Conservation (phyloP, 2,797 vertebrate species). For the Pseudocheirus occidentalis region DNA sequence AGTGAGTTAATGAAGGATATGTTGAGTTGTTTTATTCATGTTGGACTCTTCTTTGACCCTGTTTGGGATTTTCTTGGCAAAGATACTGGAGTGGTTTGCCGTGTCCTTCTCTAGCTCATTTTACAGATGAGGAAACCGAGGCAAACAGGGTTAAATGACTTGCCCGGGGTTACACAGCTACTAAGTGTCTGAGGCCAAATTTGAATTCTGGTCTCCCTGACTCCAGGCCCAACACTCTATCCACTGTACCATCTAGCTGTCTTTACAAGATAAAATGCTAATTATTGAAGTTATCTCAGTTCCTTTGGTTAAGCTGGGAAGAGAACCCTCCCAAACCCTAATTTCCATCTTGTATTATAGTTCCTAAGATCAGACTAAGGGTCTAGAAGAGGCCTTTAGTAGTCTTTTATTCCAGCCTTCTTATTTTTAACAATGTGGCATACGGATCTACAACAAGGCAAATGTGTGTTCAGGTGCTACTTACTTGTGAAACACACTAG, state of each 20-base stretch:
- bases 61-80: not conserved
- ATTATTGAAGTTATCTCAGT: not conserved
- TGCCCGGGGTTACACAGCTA: not conserved
- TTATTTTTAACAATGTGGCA: no score
- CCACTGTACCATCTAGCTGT: not conserved
- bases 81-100: not conserved
- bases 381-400: no score
- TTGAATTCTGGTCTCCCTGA: not conserved
- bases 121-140: not conserved
- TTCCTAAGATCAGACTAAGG: no score
- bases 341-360: no score
- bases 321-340: no score
- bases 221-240: not conserved
- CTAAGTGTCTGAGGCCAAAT: not conserved
- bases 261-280: accelerated
- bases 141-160: not conserved
- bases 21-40: not conserved
- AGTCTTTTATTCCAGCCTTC: no score
- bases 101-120: not conserved
- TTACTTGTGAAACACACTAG: no score
- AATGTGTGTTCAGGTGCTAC: no score
- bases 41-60: not conserved
- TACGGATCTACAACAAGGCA: no score
- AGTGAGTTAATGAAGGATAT: not conserved
- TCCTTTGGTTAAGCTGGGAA: not conserved